Base-by-base conservation (phyloP, 2,797 vertebrate species). In the Rhynchonycteris naso region DNA sequence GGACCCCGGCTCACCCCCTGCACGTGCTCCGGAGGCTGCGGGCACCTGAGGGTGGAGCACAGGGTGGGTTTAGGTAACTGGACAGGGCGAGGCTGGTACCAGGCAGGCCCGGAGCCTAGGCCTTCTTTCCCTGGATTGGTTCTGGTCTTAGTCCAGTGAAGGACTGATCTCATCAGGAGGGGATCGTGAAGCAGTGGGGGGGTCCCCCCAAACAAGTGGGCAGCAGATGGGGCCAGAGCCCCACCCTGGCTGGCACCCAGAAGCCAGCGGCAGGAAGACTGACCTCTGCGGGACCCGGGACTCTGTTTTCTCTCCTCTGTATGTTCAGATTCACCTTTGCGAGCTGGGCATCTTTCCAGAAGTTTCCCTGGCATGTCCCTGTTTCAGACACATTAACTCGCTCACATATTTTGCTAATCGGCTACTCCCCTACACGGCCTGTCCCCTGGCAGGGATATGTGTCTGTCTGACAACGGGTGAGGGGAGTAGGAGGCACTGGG, bases 41-140 rank as follows among this genome's bases (percentile, higher is more conserved):
- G 66, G 43, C 82, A 38, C 35, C 24, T 12, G 74, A 16, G 33
- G 3, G 2, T 2, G 18, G 52, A 28, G 30, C 22, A 22, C 16
- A 0, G 22, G 0, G 24, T 7, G 3, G 66, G 15, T 4, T 33
- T 0, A 15, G 79, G 26, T 6, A 1, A 21, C 5, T 0, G 33
- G 4, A 9, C 5, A 4, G 4, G 33, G 71, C 2, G 0, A 24
- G 33, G n/a, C 10, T 9, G 52, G 21, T 12, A 6, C 8, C 14
- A 1, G 52, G n/a, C 22, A n/a, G 50, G 7, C 19, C 35, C 28
- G 5, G 68, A 59, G 12, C 54, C 54, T 1, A 66, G 38, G 28
- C 58, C 59, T 10, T 56, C 47, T 35, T 21, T 58, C 85, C 43
- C 61, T 4, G 16, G 15, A 10, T 1, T 9, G 58, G 50, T n/a